Evolutionary conservation across 2,113 vertebrate species (phyloP).

Genomic region (Hemibagrus wyckioides): DNA sequence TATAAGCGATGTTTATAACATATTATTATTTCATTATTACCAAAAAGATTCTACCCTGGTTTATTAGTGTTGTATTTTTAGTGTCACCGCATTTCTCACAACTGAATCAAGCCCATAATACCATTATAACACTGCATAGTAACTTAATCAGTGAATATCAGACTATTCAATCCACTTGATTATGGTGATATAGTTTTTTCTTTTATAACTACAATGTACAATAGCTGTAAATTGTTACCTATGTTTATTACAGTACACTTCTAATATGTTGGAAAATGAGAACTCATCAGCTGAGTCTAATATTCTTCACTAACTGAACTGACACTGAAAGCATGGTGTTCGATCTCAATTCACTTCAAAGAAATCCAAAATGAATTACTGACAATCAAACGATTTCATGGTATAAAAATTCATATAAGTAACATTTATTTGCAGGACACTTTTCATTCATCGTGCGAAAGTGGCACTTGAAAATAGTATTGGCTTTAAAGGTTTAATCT

Average conservation of each 20-base stretch:
- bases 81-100: not conserved
- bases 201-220: no score
- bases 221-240: not conserved
- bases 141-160: not conserved
- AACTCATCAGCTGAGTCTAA: not conserved
- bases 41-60: not conserved
- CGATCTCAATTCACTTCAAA: not conserved
- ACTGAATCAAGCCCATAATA: not conserved
- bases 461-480: not conserved
- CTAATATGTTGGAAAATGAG: not conserved
- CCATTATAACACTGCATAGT: not conserved
- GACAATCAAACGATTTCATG: not conserved
- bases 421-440: not conserved
- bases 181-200: not conserved
- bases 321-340: not conserved
- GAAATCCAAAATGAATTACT: not conserved
- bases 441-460: not conserved
- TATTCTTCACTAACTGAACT: not conserved
- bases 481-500: not conserved
- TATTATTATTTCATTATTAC: not conserved
- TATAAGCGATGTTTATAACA: not conserved
- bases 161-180: not conserved
- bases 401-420: not conserved
- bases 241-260: not conserved
- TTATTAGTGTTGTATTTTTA: not conserved